Conservation (phyloP, 2,888 invertebrate genomes). For the Osedax frankpressi region DNA sequence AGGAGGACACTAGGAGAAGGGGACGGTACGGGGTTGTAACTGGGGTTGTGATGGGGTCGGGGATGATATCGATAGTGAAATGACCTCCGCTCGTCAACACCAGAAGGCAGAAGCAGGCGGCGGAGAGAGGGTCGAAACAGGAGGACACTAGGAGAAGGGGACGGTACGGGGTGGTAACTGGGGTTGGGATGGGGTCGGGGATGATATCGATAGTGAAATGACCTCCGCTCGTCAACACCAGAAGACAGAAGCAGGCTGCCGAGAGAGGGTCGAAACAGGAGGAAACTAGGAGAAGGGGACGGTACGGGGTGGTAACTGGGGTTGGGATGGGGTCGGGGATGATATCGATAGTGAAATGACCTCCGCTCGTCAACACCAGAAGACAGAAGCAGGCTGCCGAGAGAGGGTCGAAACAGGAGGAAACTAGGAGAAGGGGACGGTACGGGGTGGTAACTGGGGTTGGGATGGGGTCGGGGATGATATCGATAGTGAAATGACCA, state of each 20-base stretch:
- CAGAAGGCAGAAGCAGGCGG: not conserved
- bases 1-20: not conserved
- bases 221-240: not conserved
- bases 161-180: too few relatives aligned
- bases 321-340: not conserved
- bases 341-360: constrained; percentile 58
- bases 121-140: not conserved
- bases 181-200: not conserved
- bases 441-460: too few relatives aligned
- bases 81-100: not conserved
- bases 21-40: too few relatives aligned
- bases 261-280: not conserved
- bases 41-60: not conserved
- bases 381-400: not conserved
- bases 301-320: too few relatives aligned
- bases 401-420: not conserved
- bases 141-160: too few relatives aligned
- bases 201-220: constrained; percentile 58
- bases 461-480: not conserved
- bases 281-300: too few relatives aligned
- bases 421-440: too few relatives aligned
- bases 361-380: not conserved
- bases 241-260: not conserved
- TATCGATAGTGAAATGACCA: not conserved
- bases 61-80: constrained; percentile 58